Percentiles rank a stretch among this genome's conserved stretches.
phyloP scores from a whole-genome alignment of 2,888 invertebrate genomes.

The Xylota segnis region DNA sequence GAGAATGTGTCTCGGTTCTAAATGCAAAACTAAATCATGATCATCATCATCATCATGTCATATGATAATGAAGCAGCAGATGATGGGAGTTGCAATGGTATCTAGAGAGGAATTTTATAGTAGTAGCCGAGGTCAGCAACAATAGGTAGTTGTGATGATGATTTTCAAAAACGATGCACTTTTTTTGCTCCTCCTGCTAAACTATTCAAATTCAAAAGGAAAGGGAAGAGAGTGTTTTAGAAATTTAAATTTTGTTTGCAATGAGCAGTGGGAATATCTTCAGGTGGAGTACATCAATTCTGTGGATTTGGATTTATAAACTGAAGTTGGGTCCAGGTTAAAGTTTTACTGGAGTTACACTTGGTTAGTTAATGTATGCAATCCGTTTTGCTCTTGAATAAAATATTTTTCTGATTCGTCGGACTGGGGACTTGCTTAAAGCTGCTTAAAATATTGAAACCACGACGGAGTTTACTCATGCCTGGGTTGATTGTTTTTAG shows the following conservation, averaged over 20 bases:
- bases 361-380: slow-evolving; percentile 21
- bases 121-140: slow-evolving; percentile 12
- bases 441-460: not conserved
- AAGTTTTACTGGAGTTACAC: slow-evolving; percentile 13
- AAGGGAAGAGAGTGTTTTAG: slow-evolving; percentile 29
- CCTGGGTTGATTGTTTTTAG: no score
- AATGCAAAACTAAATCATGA: slow-evolving; percentile 59
- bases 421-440: not conserved
- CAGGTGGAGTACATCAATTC: slow-evolving; percentile 6
- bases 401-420: not conserved
- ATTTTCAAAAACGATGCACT: slow-evolving; percentile 6
- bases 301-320: not conserved
- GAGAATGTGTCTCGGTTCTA: slow-evolving; percentile 22
- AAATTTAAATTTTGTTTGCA: slow-evolving; percentile 37
- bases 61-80: slow-evolving; percentile 39
- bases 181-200: slow-evolving; percentile 1
- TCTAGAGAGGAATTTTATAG: slow-evolving; percentile 25
- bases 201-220: slow-evolving; percentile 20
- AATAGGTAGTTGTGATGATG: slow-evolving; percentile 12
- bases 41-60: slow-evolving; percentile 44
- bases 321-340: not conserved
- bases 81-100: slow-evolving; percentile 16
- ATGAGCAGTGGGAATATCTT: slow-evolving; percentile 7
- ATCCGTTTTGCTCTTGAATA: slow-evolving; percentile 23
- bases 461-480: not conserved